These are phyloP conservation scores for Darevskia mixta DNA, from an alignment of 2,797 vertebrate species.

Conservation along the genomic window DNA sequence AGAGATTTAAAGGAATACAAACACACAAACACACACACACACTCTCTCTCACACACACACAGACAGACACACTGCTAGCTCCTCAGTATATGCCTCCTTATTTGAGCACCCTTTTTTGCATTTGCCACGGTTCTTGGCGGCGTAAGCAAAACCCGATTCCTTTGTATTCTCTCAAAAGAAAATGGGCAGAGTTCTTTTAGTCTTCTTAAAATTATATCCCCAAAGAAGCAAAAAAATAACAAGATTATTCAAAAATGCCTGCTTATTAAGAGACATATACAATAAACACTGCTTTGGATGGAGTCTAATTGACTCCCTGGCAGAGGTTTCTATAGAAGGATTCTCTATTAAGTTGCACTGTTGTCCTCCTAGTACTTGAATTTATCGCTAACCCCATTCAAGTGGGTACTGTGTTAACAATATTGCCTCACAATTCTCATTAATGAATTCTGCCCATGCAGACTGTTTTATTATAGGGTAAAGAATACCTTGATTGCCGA, in stretches of 20 bases:
- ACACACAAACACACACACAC: not conserved
- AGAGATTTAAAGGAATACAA: rapidly evolving
- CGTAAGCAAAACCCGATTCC: not conserved
- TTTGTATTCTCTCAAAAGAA: not conserved
- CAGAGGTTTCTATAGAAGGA: not conserved
- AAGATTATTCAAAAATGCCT: not conserved
- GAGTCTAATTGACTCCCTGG: not conserved
- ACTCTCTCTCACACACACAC: too few relatives aligned
- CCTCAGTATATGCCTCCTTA: rapidly evolving
- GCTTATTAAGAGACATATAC: not conserved
- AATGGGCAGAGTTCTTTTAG: not conserved
- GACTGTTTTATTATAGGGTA: conserved; percentile 43
- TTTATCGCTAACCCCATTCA: not conserved
- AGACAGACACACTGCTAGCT: not conserved
- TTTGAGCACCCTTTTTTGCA: not conserved
- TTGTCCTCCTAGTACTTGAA: not conserved
- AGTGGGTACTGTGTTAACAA: conserved; percentile 20
- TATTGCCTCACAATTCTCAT: conserved; percentile 24
- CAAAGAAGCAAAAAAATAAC: not conserved
- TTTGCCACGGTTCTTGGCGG: not conserved
- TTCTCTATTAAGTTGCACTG: conserved; percentile 13
- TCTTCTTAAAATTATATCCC: not conserved
- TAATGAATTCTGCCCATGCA: conserved; percentile 11
- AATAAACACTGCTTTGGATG: rapidly evolving
- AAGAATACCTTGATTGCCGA: conserved; percentile 35